Evolutionary conservation across 2,113 vertebrate species (phyloP).

Genomic region (Notarius quadriscutis): DNA sequence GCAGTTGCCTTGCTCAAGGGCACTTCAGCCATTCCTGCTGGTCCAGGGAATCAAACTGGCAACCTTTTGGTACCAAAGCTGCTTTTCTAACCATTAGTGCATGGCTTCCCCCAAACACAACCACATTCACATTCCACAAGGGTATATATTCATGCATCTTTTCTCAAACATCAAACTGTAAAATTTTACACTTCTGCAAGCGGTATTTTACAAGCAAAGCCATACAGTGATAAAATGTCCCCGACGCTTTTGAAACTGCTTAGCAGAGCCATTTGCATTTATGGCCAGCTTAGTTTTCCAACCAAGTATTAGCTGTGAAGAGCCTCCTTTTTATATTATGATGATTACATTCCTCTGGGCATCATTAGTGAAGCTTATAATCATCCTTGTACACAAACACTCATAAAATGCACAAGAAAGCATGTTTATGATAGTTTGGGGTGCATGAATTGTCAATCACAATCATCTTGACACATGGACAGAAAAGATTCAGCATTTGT

Average conservation of each 20-base stretch:
- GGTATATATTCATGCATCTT: neutral
- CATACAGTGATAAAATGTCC: neutral
- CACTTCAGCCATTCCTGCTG: no score
- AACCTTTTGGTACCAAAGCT: no score
- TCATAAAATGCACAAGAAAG: neutral
- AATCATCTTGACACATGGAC: neutral
- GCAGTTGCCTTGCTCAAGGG: no score
- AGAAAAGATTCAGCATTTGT: neutral
- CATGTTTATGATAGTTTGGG: neutral
- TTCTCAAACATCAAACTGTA: neutral
- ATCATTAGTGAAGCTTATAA: neutral
- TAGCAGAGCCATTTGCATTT: neutral
- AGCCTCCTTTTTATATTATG: neutral
- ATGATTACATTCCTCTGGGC: neutral
- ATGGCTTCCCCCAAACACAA: no score
- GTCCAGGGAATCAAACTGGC: no score
- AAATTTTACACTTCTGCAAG: neutral
- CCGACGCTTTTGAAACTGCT: neutral
- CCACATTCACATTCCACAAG: neutral
- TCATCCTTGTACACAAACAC: neutral
- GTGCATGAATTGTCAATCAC: neutral
- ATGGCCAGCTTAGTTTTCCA: neutral
- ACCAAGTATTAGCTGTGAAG: neutral
- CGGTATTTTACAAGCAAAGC: neutral
- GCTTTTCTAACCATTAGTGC: no score